phyloP scores from a whole-genome alignment of 2,113 vertebrate species.

The Oreotrochilus melanogaster region DNA sequence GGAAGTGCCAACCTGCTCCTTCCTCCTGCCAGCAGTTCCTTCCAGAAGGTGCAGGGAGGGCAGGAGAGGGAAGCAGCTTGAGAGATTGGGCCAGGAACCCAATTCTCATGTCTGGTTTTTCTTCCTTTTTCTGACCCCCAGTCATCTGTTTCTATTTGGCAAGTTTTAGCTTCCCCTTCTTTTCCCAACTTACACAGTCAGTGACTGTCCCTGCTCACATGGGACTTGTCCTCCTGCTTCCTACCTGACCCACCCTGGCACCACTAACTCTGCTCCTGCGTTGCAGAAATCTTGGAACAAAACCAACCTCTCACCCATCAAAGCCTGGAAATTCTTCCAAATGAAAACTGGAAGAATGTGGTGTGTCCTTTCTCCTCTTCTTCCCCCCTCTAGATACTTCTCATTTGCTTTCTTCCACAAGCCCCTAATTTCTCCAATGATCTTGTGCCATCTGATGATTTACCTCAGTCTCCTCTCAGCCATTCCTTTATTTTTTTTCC shows the following conservation, averaged over 20 bases:
- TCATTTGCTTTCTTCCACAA: neutral
- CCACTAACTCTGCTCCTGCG: neutral
- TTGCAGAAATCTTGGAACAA: accelerated
- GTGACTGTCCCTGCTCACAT: neutral
- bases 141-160: too few species aligned
- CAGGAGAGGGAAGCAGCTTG: neutral
- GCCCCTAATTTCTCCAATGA: neutral
- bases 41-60: neutral
- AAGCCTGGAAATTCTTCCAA: neutral
- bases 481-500: neutral
- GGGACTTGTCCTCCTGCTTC: neutral
- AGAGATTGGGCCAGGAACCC: neutral
- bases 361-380: neutral
- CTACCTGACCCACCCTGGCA: neutral
- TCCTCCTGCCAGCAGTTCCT: neutral
- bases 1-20: neutral
- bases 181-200: neutral
- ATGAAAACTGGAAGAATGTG: neutral
- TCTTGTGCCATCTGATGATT: neutral
- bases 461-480: neutral
- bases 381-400: neutral
- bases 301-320: too few species aligned
- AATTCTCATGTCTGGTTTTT: neutral
- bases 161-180: neutral
- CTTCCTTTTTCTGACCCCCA: neutral